Evolutionary conservation across 2,113 vertebrate species (phyloP).

Genomic region (chimpanzee (Pan troglodytes)): DNA sequence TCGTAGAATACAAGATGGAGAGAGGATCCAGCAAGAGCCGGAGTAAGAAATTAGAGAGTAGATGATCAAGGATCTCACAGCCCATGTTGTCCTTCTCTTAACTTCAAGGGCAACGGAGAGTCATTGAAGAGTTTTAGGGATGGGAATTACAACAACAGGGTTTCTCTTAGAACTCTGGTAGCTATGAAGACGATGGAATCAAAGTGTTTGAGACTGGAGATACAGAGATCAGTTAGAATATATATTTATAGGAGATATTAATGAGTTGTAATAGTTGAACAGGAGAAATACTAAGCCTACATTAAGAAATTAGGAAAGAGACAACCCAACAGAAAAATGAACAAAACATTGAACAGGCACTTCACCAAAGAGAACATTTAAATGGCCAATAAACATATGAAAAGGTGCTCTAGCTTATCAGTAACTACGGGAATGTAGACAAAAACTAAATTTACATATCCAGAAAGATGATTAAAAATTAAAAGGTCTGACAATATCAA

Average conservation of each 20-base stretch:
- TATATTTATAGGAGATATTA: not conserved
- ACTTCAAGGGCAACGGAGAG: not conserved
- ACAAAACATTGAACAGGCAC: not conserved
- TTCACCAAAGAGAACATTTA: not conserved
- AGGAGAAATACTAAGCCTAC: not conserved
- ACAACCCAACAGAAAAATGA: not conserved
- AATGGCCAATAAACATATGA: not conserved
- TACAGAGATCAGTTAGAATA: not conserved
- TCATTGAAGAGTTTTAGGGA: not conserved
- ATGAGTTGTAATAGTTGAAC: not conserved
- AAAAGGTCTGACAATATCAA: conserved; percentile 10
- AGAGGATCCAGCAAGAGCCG: not conserved
- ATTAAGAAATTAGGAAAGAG: not conserved
- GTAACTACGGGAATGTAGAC: conserved; percentile 2
- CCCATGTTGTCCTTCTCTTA: not conserved
- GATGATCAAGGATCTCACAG: not conserved
- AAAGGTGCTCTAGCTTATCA: not conserved
- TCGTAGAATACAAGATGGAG: not conserved
- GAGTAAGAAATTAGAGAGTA: not conserved
- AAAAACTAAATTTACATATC: not conserved
- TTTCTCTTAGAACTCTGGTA: conserved; percentile 4
- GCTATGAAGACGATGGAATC: not conserved
- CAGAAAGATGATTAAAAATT: not conserved
- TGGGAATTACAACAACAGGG: not conserved
- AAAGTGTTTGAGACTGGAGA: not conserved